Evolutionary conservation across 1,140 invertebrate genomes (phyloP).

Genomic region (Macrocentrus cingulum): DNA sequence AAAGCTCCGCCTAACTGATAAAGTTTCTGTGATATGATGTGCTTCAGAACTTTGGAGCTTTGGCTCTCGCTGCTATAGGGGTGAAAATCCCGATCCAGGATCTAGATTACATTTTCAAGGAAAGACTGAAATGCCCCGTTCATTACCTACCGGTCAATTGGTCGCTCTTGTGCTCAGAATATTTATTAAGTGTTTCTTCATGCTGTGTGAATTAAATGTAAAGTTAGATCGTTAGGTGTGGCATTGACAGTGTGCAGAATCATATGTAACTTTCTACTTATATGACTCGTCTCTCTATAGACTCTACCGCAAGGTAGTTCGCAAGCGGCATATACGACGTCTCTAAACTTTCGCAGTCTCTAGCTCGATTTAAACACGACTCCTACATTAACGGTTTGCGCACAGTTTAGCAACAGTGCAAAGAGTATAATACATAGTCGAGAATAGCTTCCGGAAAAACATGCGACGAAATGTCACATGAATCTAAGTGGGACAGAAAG

Average conservation of each 20-base stretch:
- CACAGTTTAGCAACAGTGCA: constrained; percentile 25
- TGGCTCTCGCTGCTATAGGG: neutral
- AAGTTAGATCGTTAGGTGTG: neutral
- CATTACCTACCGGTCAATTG: too few species aligned
- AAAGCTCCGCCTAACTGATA: constrained; percentile 38
- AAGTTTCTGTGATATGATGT: constrained; percentile 30
- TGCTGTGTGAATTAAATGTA: too few species aligned
- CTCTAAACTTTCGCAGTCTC: constrained; percentile 31
- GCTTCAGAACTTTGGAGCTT: neutral
- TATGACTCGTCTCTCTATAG: too few species aligned
- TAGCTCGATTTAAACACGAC: constrained; percentile 47
- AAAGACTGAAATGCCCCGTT: too few species aligned
- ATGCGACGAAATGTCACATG: constrained; percentile 15
- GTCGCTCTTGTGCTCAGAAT: too few species aligned
- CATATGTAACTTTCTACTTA: neutral
- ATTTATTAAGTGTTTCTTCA: too few species aligned
- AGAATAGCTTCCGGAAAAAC: constrained; percentile 21
- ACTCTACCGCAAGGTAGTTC: too few species aligned
- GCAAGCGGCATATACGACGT: neutral
- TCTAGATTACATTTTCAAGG: too few species aligned
- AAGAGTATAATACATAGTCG: constrained; percentile 5
- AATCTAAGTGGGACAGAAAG: constrained; percentile 17
- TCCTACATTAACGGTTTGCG: constrained; percentile 51
- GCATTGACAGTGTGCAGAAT: constrained; percentile 29
- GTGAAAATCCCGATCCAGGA: neutral